A percentile compares a stretch with the other conserved stretches of the same genome.
These are phyloP conservation scores for Apamea sordens DNA, from an alignment of 2,888 invertebrate species.

Conservation along the genomic window DNA sequence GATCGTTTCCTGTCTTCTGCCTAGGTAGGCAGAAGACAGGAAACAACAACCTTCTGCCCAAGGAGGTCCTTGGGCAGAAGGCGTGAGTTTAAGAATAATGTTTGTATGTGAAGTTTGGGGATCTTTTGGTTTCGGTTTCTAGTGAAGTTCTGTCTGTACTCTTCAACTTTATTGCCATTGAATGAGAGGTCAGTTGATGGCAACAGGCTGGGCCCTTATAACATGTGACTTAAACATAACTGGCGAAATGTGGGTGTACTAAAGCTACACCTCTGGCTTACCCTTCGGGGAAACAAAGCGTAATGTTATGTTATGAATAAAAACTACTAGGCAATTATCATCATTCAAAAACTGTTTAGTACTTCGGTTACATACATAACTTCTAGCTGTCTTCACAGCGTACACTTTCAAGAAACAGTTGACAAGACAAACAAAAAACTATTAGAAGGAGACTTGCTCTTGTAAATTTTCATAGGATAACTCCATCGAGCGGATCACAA, in stretches of 20 bases:
- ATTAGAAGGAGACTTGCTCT: slow-evolving; percentile 22
- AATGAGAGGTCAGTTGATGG: not conserved
- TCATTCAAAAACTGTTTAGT: not conserved
- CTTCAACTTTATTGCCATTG: no score
- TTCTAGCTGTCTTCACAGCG: not conserved
- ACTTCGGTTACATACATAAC: not conserved
- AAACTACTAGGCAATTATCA: not conserved
- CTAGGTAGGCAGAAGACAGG: no score
- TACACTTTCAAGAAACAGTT: slow-evolving; percentile 27
- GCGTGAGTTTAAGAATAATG: no score
- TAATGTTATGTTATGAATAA: not conserved
- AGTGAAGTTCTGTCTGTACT: no score
- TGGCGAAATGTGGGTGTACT: not conserved
- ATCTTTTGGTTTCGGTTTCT: not conserved
- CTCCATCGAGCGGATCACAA: slow-evolving; percentile 55
- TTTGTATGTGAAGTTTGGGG: not conserved
- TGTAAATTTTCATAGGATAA: slow-evolving; percentile 63
- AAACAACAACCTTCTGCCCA: no score
- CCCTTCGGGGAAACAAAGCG: not conserved
- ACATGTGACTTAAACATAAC: not conserved
- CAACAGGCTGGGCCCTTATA: not conserved
- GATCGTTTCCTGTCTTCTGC: not conserved
- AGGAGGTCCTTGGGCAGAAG: not conserved
- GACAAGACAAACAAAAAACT: slow-evolving; percentile 44
- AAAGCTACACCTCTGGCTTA: not conserved